Percentiles rank a stretch among this genome's conserved stretches.
phyloP scores from a whole-genome alignment of 2,888 invertebrate genomes.

The Standfussiana lucernea region DNA sequence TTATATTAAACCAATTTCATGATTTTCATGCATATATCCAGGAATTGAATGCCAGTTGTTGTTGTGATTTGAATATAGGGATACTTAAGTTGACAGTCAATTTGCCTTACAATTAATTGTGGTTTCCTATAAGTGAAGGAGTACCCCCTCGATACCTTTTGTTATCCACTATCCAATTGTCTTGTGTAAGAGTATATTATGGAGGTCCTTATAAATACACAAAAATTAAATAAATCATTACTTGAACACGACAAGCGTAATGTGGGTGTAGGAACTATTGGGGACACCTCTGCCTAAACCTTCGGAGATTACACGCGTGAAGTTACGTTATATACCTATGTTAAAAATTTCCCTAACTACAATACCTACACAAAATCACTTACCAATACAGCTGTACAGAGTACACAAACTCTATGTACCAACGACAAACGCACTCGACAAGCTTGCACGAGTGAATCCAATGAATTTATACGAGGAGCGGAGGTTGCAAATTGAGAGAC shows the following conservation, averaged over 20 bases:
- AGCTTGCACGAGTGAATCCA: conserved; percentile 46
- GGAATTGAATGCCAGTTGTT: background rate
- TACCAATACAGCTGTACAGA: background rate
- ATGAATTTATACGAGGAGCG: conserved; percentile 43
- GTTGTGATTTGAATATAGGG: background rate
- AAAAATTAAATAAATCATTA: too few species aligned
- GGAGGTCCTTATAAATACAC: too few species aligned
- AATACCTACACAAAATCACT: background rate
- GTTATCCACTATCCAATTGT: too few species aligned
- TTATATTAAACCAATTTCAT: too few species aligned
- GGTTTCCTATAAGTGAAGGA: background rate
- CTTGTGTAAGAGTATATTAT: too few species aligned
- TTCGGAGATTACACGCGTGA: background rate
- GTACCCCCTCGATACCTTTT: too few species aligned
- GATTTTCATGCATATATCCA: background rate
- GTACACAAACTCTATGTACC: conserved; percentile 21
- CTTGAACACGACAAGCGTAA: background rate
- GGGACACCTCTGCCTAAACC: background rate
- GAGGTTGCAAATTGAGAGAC: conserved; percentile 50
- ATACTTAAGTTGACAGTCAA: background rate
- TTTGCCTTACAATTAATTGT: background rate
- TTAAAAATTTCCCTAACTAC: background rate
- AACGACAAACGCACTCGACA: conserved; percentile 20
- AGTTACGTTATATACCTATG: background rate
- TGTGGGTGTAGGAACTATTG: background rate